Conservation (phyloP, 2,888 invertebrate genomes). For the Myopa tessellatipennis region DNA sequence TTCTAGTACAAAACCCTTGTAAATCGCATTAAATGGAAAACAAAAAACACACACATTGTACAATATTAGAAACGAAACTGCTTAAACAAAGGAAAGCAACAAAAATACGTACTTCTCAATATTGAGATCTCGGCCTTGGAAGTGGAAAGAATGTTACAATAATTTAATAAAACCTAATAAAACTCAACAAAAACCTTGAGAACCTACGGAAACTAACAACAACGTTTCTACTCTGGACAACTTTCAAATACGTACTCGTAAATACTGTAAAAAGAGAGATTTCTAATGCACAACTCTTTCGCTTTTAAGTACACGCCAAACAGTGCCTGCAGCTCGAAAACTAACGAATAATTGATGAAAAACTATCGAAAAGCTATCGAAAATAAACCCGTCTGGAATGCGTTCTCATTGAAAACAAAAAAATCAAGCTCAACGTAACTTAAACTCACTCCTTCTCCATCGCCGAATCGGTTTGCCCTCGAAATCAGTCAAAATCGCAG, state of each 20-base stretch:
- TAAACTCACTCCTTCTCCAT: too few species aligned
- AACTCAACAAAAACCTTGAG: not conserved
- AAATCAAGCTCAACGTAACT: too few species aligned
- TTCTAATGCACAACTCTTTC: constrained; percentile 3
- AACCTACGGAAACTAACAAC: too few species aligned
- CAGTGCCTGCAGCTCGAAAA: constrained; percentile 37
- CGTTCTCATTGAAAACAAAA: too few species aligned
- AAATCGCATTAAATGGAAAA: not conserved
- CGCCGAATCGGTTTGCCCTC: too few species aligned
- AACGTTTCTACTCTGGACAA: constrained; percentile 18
- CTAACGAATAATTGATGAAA: not conserved
- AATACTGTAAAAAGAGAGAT: not conserved
- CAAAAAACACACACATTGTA: constrained; percentile 42
- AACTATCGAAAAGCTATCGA: too few species aligned
- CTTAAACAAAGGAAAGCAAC: constrained; percentile 9
- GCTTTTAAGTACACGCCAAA: constrained; percentile 23
- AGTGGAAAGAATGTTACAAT: too few species aligned
- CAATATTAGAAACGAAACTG: constrained; percentile 32
- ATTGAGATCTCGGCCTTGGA: too few species aligned
- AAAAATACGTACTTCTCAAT: constrained; percentile 42
- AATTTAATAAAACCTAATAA: not conserved
- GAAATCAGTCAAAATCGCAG: too few species aligned
- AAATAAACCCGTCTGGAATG: too few species aligned
- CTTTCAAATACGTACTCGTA: constrained; percentile 17
- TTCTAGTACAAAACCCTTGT: constrained; percentile 33